Evolutionary conservation across 2,113 vertebrate species (phyloP).

Genomic region (Thunnus thynnus): DNA sequence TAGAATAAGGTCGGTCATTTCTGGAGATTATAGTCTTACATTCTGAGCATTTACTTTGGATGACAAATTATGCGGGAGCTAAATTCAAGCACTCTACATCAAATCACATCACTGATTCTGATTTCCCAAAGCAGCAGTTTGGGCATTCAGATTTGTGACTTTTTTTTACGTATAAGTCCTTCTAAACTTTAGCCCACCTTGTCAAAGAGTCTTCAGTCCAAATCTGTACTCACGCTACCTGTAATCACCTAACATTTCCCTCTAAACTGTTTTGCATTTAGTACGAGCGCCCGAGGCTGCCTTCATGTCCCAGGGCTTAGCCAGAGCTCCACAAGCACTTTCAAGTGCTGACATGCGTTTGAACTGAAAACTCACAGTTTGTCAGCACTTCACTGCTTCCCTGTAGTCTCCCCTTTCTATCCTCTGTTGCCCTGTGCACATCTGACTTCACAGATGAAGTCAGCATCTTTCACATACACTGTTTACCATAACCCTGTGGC

Average conservation of each 20-base stretch:
- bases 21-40: conserved; percentile 2
- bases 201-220: conserved; percentile 25
- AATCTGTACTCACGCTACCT: conserved; percentile 39
- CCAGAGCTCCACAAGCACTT: conserved; percentile 67
- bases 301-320: conserved; percentile 66
- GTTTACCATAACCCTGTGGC: conserved; percentile 48
- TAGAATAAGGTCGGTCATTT: neutral
- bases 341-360: conserved; percentile 77
- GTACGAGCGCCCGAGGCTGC: conserved; percentile 43
- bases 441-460: conserved; percentile 65
- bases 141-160: conserved; percentile 13
- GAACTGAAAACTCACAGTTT: conserved; percentile 75
- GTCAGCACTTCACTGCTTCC: conserved; percentile 75
- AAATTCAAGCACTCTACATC: conserved; percentile 3
- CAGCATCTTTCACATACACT: conserved; percentile 69
- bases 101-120: neutral
- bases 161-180: neutral
- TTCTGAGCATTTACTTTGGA: neutral
- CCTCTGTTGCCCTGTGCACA: conserved; percentile 43
- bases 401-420: conserved; percentile 52
- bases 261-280: conserved; percentile 71
- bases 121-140: neutral
- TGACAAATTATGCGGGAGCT: conserved; percentile 5
- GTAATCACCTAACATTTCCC: conserved; percentile 54
- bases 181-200: conserved; percentile 39